Percentiles rank a stretch among this genome's conserved stretches.
These are phyloP conservation scores for Schrankia costaestrigalis DNA, from an alignment of 2,888 invertebrate species.

Conservation along the genomic window DNA sequence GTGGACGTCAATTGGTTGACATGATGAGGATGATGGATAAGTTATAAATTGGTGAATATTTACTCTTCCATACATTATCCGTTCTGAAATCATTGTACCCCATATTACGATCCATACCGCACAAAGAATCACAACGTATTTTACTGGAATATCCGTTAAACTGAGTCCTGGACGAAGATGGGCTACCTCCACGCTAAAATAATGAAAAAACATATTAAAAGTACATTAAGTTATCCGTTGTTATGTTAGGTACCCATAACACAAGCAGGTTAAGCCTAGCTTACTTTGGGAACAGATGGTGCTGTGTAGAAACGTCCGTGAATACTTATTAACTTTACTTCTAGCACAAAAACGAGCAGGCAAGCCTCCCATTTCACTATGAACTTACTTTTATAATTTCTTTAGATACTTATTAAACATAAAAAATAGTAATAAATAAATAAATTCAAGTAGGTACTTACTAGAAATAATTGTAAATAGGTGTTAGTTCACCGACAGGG, in stretches of 20 bases:
- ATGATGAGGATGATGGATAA: too few relatives aligned
- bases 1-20: too few relatives aligned
- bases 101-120: conserved; percentile 55
- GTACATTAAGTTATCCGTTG: background rate
- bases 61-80: conserved; percentile 49
- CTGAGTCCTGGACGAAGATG: conserved; percentile 41
- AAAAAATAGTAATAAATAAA: background rate
- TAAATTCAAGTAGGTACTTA: conserved; percentile 35
- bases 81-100: conserved; percentile 52
- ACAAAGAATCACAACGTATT: conserved; percentile 39
- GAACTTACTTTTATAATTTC: too few relatives aligned
- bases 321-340: too few relatives aligned
- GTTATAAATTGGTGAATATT: conserved; percentile 22
- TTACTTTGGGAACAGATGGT: too few relatives aligned
- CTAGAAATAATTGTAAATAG: conserved; percentile 71
- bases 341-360: too few relatives aligned
- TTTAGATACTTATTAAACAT: too few relatives aligned
- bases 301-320: too few relatives aligned
- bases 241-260: background rate
- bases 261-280: too few relatives aligned
- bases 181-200: conserved; percentile 58
- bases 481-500: conserved; percentile 53
- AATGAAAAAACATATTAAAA: conserved; percentile 3
- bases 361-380: too few relatives aligned
- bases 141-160: conserved; percentile 42